Percentiles rank a stretch among this genome's conserved stretches.
Conservation (phyloP, 2,797 vertebrate genomes). For the Enteromius radiatus region DNA sequence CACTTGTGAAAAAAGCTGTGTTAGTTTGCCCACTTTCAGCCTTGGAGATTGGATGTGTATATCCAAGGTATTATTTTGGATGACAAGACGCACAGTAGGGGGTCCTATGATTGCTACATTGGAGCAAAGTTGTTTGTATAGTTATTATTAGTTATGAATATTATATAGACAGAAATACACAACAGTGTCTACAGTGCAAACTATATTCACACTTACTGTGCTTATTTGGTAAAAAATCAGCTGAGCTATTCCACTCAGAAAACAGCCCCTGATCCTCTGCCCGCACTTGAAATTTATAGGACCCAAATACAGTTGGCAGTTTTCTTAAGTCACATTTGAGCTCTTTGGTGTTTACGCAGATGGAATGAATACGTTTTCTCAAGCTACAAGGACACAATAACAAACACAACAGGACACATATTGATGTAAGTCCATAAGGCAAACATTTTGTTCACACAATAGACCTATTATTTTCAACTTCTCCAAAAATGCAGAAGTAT, state of each 20-base stretch:
- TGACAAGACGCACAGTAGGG: conserved; percentile 15
- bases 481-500: conserved; percentile 9
- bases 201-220: conserved; percentile 35
- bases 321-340: conserved; percentile 33
- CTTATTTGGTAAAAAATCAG: not conserved
- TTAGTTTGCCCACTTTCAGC: conserved; percentile 21
- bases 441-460: not conserved
- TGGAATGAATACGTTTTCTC: not conserved
- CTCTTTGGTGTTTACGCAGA: conserved; percentile 35
- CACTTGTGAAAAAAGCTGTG: not conserved
- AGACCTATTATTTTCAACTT: conserved; percentile 19
- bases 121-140: not conserved
- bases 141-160: not conserved
- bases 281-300: conserved; percentile 31
- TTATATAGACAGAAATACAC: not conserved
- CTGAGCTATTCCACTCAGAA: conserved; percentile 11
- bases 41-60: not conserved
- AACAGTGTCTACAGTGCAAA: not conserved
- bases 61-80: not conserved
- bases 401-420: not conserved
- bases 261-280: conserved; percentile 6
- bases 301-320: not conserved
- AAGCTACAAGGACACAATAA: not conserved
- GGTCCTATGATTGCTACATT: conserved; percentile 41
- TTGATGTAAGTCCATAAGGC: not conserved